A percentile compares a stretch with the other conserved stretches of the same genome.
phyloP scores from a whole-genome alignment of 2,113 vertebrate species.

The Hemichromis elongatus region DNA sequence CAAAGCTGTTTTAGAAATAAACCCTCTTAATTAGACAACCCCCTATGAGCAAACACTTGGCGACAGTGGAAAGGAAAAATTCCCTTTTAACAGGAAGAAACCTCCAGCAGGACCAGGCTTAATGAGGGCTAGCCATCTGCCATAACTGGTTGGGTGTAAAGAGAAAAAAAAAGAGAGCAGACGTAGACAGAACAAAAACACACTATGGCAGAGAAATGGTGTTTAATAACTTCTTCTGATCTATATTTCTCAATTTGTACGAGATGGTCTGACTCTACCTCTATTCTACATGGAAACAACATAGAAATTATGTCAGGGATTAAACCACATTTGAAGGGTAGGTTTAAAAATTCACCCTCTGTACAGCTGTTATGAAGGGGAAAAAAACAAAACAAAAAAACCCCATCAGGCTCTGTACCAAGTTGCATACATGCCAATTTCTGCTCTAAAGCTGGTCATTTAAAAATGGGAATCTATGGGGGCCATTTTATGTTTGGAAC shows the following conservation, averaged over 20 bases:
- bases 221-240: background rate
- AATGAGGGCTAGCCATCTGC: too few species aligned
- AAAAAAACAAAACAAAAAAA: background rate
- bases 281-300: background rate
- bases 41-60: background rate
- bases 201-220: too few species aligned
- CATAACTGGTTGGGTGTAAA: too few species aligned
- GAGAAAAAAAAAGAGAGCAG: too few species aligned
- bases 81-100: background rate
- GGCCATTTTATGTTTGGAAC: background rate
- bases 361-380: background rate
- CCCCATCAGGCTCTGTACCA: background rate
- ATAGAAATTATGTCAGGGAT: background rate
- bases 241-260: background rate
- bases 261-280: background rate
- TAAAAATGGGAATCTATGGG: background rate
- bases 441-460: rapidly evolving
- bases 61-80: background rate
- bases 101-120: too few species aligned
- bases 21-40: background rate
- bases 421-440: rapidly evolving
- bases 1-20: background rate
- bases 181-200: too few species aligned
- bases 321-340: background rate
- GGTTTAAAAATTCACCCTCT: background rate